phyloP scores from a whole-genome alignment of 2,797 vertebrate genomes.

The Aplochiton taeniatus region DNA sequence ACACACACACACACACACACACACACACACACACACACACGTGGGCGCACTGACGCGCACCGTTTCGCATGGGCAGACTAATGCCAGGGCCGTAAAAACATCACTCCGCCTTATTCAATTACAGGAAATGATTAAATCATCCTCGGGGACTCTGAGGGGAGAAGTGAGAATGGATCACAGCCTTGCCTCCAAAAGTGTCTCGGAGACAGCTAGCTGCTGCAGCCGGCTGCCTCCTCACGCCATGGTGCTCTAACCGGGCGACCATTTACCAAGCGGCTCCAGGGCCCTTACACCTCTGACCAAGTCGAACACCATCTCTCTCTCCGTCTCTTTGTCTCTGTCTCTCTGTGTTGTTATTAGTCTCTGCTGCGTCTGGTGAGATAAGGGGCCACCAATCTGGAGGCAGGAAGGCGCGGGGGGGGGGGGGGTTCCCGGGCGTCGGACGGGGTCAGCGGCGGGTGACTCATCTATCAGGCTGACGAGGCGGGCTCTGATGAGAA shows the following conservation, averaged over 20 bases:
- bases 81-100: constrained; percentile 16
- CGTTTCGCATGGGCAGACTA: not conserved
- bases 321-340: constrained; percentile 6
- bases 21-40: not conserved
- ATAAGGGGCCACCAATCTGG: constrained; percentile 17
- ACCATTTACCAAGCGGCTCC: not conserved
- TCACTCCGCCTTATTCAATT: constrained; percentile 29
- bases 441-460: not conserved
- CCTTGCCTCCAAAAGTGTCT: not conserved
- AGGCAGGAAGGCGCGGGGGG: constrained; percentile 9
- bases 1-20: not conserved
- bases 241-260: no score
- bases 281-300: constrained; percentile 3
- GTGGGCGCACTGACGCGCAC: not conserved
- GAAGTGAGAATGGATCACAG: constrained; percentile 13
- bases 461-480: constrained; percentile 26
- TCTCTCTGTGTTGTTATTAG: constrained; percentile 4
- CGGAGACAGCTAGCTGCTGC: no score
- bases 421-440: not conserved
- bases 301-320: not conserved
- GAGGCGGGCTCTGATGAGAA: constrained; percentile 5
- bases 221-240: no score
- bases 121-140: constrained; percentile 39
- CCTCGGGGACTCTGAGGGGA: constrained; percentile 6
- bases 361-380: constrained; percentile 14